A percentile compares a stretch with the other conserved stretches of the same genome.
Evolutionary conservation across 2,797 vertebrate species (phyloP).

Genomic region (Sebastiscus tertius): DNA sequence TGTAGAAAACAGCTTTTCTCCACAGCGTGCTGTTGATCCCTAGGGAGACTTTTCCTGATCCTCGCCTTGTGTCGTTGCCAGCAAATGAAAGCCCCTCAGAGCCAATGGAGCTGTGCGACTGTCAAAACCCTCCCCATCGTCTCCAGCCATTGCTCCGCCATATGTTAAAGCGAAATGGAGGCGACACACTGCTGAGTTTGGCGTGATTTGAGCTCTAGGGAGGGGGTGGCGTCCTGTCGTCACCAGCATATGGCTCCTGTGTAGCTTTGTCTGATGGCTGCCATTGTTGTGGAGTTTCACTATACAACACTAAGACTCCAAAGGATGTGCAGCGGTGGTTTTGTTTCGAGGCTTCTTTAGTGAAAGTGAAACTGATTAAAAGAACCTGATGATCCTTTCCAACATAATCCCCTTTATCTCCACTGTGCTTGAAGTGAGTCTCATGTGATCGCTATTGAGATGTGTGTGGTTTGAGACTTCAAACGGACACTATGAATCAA

Average conservation of each 20-base stretch:
- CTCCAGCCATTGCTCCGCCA: conserved; percentile 56
- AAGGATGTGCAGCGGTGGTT: conserved; percentile 10
- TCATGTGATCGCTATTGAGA: conserved; percentile 51
- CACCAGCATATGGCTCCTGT: conserved; percentile 61
- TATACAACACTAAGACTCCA: conserved; percentile 18
- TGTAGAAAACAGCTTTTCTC: conserved; percentile 62
- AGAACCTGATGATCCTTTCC: conserved; percentile 65
- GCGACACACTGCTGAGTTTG: conserved; percentile 53
- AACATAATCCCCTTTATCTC: conserved; percentile 61
- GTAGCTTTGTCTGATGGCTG: conserved; percentile 44
- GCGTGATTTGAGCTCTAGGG: conserved; percentile 53
- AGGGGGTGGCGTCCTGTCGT: conserved; percentile 51
- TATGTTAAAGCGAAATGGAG: conserved; percentile 70
- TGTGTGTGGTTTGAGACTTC: conserved; percentile 58
- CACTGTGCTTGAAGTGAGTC: conserved; percentile 46
- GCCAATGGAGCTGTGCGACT: conserved; percentile 51
- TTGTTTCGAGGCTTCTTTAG: conserved; percentile 46
- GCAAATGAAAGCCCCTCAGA: conserved; percentile 55
- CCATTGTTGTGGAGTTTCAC: conserved; percentile 42
- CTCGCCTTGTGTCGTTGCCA: conserved; percentile 53
- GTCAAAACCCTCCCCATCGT: conserved; percentile 64
- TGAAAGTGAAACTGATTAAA: conserved; percentile 62
- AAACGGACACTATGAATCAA: conserved; percentile 58
- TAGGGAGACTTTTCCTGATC: conserved; percentile 46
- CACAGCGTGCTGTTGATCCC: conserved; percentile 46